Base-by-base conservation (phyloP, 2,888 invertebrate genomes). In the Noctua fimbriata region DNA sequence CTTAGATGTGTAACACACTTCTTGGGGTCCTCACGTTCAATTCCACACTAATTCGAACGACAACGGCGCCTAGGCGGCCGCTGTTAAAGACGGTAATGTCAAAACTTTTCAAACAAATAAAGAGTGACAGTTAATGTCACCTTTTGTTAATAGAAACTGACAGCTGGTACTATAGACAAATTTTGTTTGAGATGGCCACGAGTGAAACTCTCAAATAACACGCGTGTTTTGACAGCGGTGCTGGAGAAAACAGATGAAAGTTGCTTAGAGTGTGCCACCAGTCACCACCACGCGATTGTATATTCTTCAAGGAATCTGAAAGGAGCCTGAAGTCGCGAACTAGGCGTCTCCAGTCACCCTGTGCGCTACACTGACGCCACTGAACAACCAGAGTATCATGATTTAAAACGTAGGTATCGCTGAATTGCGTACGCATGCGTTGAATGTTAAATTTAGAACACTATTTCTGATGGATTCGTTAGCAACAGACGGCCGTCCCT, bases 381-480 rank as follows among this genome's bases (percentile, higher is more conserved):
- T 55, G 24, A 55, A 24, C 12, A 24, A 24, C 55, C 24, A 4
- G 24, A 1, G 24, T n/a, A 12, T 24, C 55, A 12, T 12, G n/a
- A 58, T 58, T 58, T 10, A 58, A n/a, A 58, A 24, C 58, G n/a
- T 5, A 24, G 55, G 58, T n/a, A n/a, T 58, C n/a, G 12, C 58
- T 7, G 28, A 28, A 60, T 73, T 52, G 21, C 12, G 32, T 80
- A 67, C 47, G 81, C 73, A 73, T 73, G 81, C 73, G 73, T 74
- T 67, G 49, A 74, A 69, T 67, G n/a, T 32, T 81, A 73, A 67
- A 80, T 60, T 74, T 81, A 80, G 79, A 80, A 44, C 81, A 36
- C 52, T 73, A 58, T 80, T 67, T 74, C 52, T 67, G 60, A 36
- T 81, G 18, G 74, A 18, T 67, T 73, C 32, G 49, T 73, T 74